A percentile compares a stretch with the other conserved stretches of the same genome.
Evolutionary conservation across 2,113 vertebrate species (phyloP).

Genomic region (Tragulus kanchil): DNA sequence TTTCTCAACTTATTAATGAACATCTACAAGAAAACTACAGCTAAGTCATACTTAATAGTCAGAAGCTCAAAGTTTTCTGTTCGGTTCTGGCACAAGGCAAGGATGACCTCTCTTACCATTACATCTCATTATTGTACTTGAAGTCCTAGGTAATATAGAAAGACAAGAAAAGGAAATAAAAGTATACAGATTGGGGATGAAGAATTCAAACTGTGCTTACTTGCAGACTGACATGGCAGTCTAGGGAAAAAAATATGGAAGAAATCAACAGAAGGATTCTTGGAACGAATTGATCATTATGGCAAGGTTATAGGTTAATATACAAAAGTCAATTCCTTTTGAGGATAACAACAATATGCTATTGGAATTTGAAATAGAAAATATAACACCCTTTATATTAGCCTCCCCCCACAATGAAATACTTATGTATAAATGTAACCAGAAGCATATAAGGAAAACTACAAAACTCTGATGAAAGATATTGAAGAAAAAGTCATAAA

Average conservation of each 20-base stretch:
- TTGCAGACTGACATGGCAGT: neutral
- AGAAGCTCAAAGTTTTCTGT: neutral
- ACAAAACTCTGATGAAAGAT: neutral
- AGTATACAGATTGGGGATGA: neutral
- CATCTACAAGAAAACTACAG: neutral
- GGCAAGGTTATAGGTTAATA: neutral
- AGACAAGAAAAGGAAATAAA: neutral
- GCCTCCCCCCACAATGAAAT: neutral
- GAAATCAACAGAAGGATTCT: neutral
- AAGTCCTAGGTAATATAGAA: neutral
- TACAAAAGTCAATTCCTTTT: neutral
- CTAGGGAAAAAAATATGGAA: neutral
- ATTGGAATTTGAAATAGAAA: neutral
- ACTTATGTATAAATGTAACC: neutral
- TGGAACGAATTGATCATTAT: neutral
- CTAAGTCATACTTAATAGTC: neutral
- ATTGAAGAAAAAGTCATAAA: neutral
- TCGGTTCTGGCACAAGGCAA: neutral
- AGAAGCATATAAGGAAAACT: neutral
- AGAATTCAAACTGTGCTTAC: neutral
- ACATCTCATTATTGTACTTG: neutral
- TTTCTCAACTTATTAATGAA: neutral
- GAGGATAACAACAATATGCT: neutral
- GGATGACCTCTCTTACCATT: neutral
- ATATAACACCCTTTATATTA: neutral